phyloP scores from a whole-genome alignment of 2,888 invertebrate genomes.

The Drosophila borealis region DNA sequence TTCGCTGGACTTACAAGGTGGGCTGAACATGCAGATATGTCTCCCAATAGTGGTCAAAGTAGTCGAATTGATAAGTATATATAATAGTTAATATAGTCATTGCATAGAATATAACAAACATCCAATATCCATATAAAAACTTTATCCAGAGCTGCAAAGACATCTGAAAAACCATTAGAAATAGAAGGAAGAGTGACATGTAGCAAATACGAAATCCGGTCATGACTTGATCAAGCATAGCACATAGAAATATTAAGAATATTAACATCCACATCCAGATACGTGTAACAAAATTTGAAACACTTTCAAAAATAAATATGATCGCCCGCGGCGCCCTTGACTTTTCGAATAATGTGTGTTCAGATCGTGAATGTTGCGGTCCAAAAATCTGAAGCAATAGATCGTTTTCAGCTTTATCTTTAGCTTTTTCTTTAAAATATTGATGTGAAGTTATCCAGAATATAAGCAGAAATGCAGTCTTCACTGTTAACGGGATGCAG shows the following conservation, averaged over 20 bases:
- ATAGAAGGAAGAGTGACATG: slow-evolving; percentile 96
- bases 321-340: slow-evolving; percentile 49
- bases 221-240: slow-evolving; percentile 95
- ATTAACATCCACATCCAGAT: slow-evolving; percentile 99
- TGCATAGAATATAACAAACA: slow-evolving; percentile 97
- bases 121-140: slow-evolving; percentile 97
- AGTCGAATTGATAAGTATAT: slow-evolving; percentile 98
- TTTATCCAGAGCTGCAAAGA: slow-evolving; percentile 96
- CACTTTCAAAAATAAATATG: slow-evolving; percentile 86
- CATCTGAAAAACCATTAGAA: slow-evolving; percentile 96
- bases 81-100: slow-evolving; percentile 97
- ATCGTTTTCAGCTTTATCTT: slow-evolving; percentile 87
- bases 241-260: slow-evolving; percentile 96
- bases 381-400: slow-evolving; percentile 54
- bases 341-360: slow-evolving; percentile 40
- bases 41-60: slow-evolving; percentile 93
- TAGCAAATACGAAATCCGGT: slow-evolving; percentile 98
- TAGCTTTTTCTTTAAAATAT: slow-evolving; percentile 92
- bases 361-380: slow-evolving; percentile 80
- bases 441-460: slow-evolving; percentile 98
- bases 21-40: slow-evolving; percentile 90
- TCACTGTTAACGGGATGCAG: slow-evolving; percentile 90
- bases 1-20: slow-evolving; percentile 88
- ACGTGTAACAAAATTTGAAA: slow-evolving; percentile 91
- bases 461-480: slow-evolving; percentile 94